Base-by-base conservation (phyloP, 1,140 invertebrate species). In the Anagrus nilaparvatae region DNA sequence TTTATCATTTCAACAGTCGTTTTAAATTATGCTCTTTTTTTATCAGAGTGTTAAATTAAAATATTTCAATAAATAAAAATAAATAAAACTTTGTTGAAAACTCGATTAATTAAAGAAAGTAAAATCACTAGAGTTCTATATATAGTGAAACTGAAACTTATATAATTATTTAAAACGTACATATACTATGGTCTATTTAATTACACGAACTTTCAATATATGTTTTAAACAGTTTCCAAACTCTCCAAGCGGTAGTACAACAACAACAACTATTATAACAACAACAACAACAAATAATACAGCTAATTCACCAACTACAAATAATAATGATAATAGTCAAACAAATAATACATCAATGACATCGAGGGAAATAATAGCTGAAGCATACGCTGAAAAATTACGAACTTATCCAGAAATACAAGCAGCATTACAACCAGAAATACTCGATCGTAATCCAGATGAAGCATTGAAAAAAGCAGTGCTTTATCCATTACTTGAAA, bases 381-480 rank as follows among this genome's bases (percentile, higher is more conserved):
- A 84, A 50, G 83, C 85, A 1, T 93, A 91, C 56, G 79, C 82
- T 30, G 85, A 88, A 27, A 84, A 87, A 54, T 55, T 89, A 16
- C 67, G 81, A 10, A 73, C 75, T 0, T 84, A 87, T 51, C 75
- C 80, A 0, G 85, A 89, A 48, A 83, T 85, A 29, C 77, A 84
- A 34, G 77, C 77, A 24, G 77, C 78, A 0, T 51, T 84, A 17
- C 65, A 79, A 23, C 78, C 79, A 0, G 80, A 85, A 36, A 80
- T 82, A 43, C 68, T 87, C 21, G 81, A 85, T 49, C 75, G 78
- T 46, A 84, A 87, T 64, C 88, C 90, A 0, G 91, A 96, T 52
- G 87, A 92, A 52, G 87, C 87, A 27, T 82, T 97, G 50, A 89
- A 90, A 47, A 82, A 87, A 56, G 85, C 86, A 0, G 70, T 97